Evolutionary conservation across 2,797 vertebrate species (phyloP).

Genomic region (Paedocypris micromegethes): DNA sequence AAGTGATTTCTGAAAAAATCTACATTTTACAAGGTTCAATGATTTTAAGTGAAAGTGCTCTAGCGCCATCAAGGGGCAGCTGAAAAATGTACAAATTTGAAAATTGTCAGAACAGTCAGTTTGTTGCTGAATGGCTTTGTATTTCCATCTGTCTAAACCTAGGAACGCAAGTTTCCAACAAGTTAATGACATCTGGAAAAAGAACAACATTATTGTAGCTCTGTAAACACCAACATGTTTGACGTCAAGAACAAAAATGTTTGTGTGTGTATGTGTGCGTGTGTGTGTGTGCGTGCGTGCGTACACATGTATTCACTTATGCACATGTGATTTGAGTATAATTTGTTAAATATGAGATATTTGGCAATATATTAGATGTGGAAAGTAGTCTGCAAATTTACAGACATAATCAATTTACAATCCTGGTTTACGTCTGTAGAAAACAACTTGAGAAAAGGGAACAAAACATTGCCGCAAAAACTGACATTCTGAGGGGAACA

Average conservation of each 20-base stretch:
- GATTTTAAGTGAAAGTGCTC: neutral
- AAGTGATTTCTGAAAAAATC: neutral
- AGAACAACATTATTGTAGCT: conserved; percentile 2
- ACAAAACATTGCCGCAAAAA: too few relatives aligned
- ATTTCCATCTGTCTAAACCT: conserved; percentile 2
- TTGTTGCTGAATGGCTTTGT: conserved; percentile 1
- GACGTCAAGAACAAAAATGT: conserved; percentile 14
- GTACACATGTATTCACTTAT: neutral
- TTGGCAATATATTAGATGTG: too few relatives aligned
- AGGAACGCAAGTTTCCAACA: conserved; percentile 12
- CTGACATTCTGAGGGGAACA: too few relatives aligned
- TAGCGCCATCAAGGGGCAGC: conserved; percentile 28
- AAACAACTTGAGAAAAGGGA: too few relatives aligned
- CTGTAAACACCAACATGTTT: conserved; percentile 17
- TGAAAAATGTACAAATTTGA: neutral
- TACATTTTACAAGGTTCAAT: neutral
- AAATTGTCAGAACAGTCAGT: neutral
- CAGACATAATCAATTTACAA: too few relatives aligned
- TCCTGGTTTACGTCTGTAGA: too few relatives aligned
- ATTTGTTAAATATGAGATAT: neutral
- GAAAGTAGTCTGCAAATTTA: too few relatives aligned
- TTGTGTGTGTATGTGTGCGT: neutral
- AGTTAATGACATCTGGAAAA: conserved; percentile 7
- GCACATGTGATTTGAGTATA: neutral
- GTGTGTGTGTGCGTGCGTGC: neutral